Evolutionary conservation across 2,113 vertebrate genomes (phyloP).

Genomic region (Enhydra lutris): DNA sequence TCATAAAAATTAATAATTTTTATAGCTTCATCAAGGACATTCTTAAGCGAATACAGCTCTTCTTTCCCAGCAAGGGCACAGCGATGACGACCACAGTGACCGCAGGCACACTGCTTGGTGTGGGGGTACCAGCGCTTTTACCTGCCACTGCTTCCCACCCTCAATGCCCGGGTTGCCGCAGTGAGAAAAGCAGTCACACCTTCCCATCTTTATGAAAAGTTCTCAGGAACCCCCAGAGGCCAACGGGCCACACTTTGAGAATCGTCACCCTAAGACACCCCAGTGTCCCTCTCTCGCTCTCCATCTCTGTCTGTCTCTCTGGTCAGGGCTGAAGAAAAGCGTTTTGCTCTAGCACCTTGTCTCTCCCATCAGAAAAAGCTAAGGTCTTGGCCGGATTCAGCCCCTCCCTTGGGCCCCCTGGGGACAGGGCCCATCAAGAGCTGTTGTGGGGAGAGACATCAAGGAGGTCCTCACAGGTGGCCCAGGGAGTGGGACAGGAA

Average conservation of each 20-base stretch:
- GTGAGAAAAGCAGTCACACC: not conserved
- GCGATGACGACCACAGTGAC: fast-evolving
- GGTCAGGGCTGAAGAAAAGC: not conserved
- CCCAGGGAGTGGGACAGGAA: too few species aligned
- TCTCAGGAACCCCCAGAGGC: not conserved
- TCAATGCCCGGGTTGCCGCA: not conserved
- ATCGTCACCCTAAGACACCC: fast-evolving
- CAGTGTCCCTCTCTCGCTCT: not conserved
- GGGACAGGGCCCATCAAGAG: not conserved
- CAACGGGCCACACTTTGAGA: not conserved
- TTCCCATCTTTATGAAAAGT: not conserved
- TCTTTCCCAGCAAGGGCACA: fast-evolving
- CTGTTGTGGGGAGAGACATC: not conserved
- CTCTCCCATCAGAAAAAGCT: not conserved
- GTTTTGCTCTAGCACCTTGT: not conserved
- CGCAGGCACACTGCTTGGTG: fast-evolving
- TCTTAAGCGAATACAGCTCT: not conserved
- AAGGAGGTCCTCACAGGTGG: fast-evolving
- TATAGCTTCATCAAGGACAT: not conserved
- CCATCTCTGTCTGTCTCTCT: not conserved
- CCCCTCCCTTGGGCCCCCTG: not conserved
- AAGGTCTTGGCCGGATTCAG: not conserved
- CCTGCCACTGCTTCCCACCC: fast-evolving
- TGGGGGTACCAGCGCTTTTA: not conserved
- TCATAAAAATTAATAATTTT: not conserved